phyloP scores from a whole-genome alignment of 2,113 vertebrate species.

The Anhinga anhinga region DNA sequence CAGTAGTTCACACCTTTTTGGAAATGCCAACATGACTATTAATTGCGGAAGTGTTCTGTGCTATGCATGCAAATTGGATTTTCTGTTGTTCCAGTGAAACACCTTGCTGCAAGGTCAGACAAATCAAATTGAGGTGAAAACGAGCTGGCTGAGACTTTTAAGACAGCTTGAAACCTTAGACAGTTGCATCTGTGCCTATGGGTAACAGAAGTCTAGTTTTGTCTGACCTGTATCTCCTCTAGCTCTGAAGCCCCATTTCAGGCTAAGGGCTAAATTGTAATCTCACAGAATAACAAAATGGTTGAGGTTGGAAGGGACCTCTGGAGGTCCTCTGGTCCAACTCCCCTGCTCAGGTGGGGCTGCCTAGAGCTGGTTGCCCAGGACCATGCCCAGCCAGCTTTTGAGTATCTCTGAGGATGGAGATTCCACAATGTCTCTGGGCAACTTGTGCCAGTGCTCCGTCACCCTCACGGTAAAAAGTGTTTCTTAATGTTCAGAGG shows the following conservation, averaged over 20 bases:
- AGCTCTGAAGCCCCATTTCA: neutral
- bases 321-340: neutral
- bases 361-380: neutral
- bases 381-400: neutral
- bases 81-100: neutral
- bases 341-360: rapidly evolving
- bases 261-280: neutral
- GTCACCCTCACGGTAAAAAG: neutral
- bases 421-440: neutral
- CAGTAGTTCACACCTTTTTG: neutral
- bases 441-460: neutral
- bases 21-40: neutral
- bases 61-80: neutral
- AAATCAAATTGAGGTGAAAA: constrained; percentile 6
- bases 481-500: neutral
- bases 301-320: neutral
- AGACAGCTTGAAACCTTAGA: neutral
- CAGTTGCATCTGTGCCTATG: neutral
- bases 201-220: neutral
- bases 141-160: neutral
- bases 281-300: neutral
- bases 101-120: constrained; percentile 29
- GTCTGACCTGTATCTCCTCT: neutral
- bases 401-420: neutral
- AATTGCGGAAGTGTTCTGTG: neutral